These are phyloP conservation scores for Falcunculus frontatus DNA, from an alignment of 2,113 vertebrate species.

Conservation along the genomic window DNA sequence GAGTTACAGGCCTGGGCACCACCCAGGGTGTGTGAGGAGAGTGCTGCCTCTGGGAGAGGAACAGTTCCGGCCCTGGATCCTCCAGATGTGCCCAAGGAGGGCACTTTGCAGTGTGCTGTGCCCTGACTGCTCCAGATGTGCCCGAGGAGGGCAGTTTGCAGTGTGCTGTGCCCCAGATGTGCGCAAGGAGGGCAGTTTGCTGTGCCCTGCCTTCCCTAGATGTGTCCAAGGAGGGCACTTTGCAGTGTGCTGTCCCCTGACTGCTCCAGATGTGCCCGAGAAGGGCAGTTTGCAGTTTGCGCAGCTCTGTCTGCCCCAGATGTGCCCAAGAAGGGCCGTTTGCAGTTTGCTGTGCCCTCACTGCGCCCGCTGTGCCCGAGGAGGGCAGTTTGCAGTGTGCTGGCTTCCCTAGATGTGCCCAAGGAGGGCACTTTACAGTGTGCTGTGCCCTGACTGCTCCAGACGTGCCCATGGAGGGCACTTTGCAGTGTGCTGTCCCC, in stretches of 20 bases:
- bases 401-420: neutral
- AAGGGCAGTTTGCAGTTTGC: neutral
- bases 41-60: neutral
- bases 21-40: fast-evolving
- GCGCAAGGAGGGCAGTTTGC: neutral
- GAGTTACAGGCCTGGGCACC: neutral
- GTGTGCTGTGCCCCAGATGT: neutral
- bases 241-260: neutral
- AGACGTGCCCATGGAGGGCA: neutral
- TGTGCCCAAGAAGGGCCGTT: neutral
- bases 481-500: too few relatives aligned
- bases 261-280: neutral
- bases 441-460: too few relatives aligned
- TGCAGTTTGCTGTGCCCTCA: neutral
- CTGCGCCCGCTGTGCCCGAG: neutral
- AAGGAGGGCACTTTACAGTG: too few relatives aligned
- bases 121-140: neutral
- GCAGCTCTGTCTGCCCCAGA: neutral
- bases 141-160: too few relatives aligned
- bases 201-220: too few relatives aligned
- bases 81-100: neutral
- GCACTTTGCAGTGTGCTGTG: too few relatives aligned
- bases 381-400: neutral
- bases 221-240: neutral
- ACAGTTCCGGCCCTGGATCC: neutral